Base-by-base conservation (phyloP, 92 coral and sea anemone genomes). In the Micromussa lordhowensis region DNA sequence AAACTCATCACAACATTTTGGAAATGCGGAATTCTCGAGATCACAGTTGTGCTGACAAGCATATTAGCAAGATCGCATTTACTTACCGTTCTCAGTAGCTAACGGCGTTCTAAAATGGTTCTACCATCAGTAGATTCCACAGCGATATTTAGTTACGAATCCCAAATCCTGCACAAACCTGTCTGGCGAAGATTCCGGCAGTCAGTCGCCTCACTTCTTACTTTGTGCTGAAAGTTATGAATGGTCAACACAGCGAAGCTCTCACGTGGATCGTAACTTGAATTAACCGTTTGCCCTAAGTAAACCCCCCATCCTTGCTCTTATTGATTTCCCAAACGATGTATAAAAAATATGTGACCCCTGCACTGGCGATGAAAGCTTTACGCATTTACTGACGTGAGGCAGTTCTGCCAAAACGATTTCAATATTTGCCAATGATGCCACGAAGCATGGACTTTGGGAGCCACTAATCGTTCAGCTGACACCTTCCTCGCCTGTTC, bases 321-420 rank as follows among this genome's bases (percentile, higher is more conserved):
- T 55, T 64, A 81, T 61, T 63, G 85, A 81, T 81, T 61, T 81
- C 73, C 35, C 64, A 78, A 75, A 85, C 54, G 82, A 66, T 86
- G 74, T 59, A 58, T 75, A 57, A 57, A 49, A 77, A 86, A 66
- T 66, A 26, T 58, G 83, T 86, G 89, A 86, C 83, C 89, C 68
- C 49, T 29, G 76, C 34, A 34, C 77, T 15, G 82, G 75, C 83
- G 68, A 57, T 86, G 89, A 86, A 40, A 86, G 63, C 82, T 63
- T 51, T 24, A 17, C 59, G 26, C 19, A 7, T 32, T 15, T 54
- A 30, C 59, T 86, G 82, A 49, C 48, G 66, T 31, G 49, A 68
- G 49, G 44, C 30, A 26, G 78, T 31, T 44, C 83, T 36, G 75
- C 53, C 16, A 51, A 86, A 86, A 40, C 48, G 63, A 86, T 36